Conservation (phyloP, 2,113 vertebrate genomes). For the Willisornis vidua region DNA sequence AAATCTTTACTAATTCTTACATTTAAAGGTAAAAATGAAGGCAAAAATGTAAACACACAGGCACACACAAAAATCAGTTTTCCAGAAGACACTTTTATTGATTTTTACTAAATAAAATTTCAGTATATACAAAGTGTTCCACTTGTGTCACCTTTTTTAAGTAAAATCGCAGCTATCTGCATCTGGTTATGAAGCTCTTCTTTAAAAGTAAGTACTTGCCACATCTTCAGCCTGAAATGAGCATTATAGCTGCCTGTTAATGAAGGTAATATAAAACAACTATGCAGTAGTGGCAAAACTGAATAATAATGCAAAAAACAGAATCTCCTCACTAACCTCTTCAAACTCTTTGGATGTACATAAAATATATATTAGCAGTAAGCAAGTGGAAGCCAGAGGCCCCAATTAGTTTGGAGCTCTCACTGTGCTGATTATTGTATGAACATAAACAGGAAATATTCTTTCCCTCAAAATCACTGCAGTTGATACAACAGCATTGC, state of each 20-base stretch:
- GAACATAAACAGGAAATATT: not conserved
- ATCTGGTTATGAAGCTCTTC: not conserved
- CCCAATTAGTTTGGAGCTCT: not conserved
- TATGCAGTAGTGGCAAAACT: not conserved
- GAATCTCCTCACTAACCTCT: not conserved
- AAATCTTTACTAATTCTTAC: not conserved
- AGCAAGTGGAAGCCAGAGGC: not conserved
- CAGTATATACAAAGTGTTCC: not conserved
- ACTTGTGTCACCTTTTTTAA: not conserved
- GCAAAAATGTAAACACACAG: not conserved
- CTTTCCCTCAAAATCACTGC: not conserved
- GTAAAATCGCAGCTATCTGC: not conserved
- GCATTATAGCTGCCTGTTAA: not conserved
- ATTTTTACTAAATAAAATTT: not conserved
- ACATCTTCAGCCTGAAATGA: not conserved
- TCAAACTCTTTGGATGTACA: not conserved
- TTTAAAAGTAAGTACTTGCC: not conserved
- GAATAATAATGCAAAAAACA: not conserved
- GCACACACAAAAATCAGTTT: rapidly evolving
- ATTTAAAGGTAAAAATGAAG: not conserved
- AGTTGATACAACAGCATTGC: not conserved
- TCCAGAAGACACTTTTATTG: not conserved
- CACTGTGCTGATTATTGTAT: not conserved
- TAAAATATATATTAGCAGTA: not conserved
- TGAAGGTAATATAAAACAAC: not conserved